Base-by-base conservation (phyloP, 2,797 vertebrate genomes). In the Hemibagrus guttatus region DNA sequence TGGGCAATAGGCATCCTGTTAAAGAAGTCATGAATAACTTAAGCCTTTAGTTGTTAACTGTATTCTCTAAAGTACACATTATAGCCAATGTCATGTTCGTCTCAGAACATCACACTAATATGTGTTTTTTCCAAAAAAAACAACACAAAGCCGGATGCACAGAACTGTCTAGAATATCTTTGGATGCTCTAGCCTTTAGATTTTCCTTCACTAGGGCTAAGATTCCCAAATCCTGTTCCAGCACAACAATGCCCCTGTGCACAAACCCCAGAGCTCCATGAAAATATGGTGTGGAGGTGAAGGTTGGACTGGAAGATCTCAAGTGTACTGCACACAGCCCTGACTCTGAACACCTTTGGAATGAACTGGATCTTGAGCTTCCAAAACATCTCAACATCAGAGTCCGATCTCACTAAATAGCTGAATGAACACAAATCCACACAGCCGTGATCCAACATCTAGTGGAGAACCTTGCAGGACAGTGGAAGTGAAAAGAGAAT, bases 11-110 rank as follows among this genome's bases (percentile, higher is more conserved):
- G 8, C 11, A n/a, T 14, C 61, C 63, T 78, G 42, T 64, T 84
- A 76, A 76, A 79, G 46, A 68, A 49, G 8, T 75, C 19, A 54
- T 35, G 42, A 85, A 64, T 85, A 46, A 64, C 71, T 39, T 39
- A 39, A 76, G 35, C 16, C 16, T 17, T 61, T 26, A 46, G 42
- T 19, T 26, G 17, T 35, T 35, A 35, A 54, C 28, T 26, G 13
- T 75, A 17, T 52, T 7, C 26, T 31, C 28, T 28, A 13, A 39
- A 28, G 31, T 23, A 12, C 16, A 52, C 16, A 9, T 35, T 75
- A 75, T 75, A n/a, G 46, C 72, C 14, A 75, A 54, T 28, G 49
- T 17, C 52, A n/a, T 75, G 14, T 28, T 26, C 2, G 58, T 5
- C 23, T 17, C 9, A 39, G 19, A 39, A 28, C 74, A 76, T 56